phyloP scores from a whole-genome alignment of 2,113 vertebrate genomes.

The Coreoperca whiteheadi region DNA sequence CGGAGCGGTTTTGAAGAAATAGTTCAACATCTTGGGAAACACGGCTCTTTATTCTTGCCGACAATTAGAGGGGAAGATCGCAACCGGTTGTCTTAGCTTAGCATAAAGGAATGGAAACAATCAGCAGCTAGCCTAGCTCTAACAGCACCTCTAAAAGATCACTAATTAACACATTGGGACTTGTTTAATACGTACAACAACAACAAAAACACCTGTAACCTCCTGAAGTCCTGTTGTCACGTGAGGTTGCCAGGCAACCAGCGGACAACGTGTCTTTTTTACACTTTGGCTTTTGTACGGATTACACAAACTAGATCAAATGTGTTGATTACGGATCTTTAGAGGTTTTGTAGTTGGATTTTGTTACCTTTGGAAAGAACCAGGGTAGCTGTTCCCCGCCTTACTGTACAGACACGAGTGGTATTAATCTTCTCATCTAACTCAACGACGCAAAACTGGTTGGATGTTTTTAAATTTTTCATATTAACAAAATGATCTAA shows the following conservation, averaged over 20 bases:
- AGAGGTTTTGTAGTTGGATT: background rate
- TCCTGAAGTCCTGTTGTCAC: background rate
- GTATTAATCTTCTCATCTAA: background rate
- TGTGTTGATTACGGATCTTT: background rate
- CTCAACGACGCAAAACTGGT: background rate
- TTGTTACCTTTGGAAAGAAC: background rate
- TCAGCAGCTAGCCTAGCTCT: background rate
- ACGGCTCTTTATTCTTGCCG: background rate
- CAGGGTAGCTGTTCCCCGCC: background rate
- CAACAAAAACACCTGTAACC: background rate
- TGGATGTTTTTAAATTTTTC: background rate
- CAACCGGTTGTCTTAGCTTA: background rate
- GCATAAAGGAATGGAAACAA: constrained; percentile 1
- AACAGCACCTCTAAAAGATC: too few species aligned
- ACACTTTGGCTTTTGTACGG: background rate
- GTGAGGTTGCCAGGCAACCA: background rate
- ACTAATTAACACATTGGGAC: background rate
- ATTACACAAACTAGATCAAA: background rate
- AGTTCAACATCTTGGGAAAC: background rate
- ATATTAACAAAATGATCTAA: constrained; percentile 20
- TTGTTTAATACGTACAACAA: background rate
- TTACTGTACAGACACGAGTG: background rate
- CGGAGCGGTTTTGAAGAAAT: background rate
- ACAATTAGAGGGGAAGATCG: background rate
- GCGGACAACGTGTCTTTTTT: background rate